Evolutionary conservation across 2,888 invertebrate genomes (phyloP).

Genomic region (Herminia tarsipennalis): DNA sequence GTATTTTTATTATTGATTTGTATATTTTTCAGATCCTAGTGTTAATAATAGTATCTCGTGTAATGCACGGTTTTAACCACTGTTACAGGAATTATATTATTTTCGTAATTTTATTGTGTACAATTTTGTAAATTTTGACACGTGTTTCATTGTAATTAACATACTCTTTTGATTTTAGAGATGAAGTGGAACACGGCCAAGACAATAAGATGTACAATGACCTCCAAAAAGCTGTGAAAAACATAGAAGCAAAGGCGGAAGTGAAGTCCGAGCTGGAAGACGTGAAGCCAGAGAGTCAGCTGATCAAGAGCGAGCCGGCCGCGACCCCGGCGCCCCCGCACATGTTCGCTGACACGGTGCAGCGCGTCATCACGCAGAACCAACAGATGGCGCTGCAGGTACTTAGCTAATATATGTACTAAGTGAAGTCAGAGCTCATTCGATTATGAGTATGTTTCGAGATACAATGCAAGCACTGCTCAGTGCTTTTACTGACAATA

Average conservation of each 20-base stretch:
- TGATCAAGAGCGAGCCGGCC: slow-evolving; percentile 58
- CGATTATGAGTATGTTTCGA: too few relatives aligned
- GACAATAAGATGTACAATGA: slow-evolving; percentile 73
- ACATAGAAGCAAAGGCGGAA: slow-evolving; percentile 64
- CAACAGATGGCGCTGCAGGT: slow-evolving; percentile 76
- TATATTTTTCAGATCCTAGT: too few relatives aligned
- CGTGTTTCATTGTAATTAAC: too few relatives aligned
- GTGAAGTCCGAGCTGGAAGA: slow-evolving; percentile 63
- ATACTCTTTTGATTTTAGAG: slow-evolving; percentile 45
- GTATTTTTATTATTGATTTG: too few relatives aligned
- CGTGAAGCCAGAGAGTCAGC: slow-evolving; percentile 58
- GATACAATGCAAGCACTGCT: too few relatives aligned
- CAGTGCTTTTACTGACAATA: too few relatives aligned
- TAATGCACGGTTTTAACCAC: too few relatives aligned
- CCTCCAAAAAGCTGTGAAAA: slow-evolving; percentile 73
- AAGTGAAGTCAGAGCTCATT: too few relatives aligned
- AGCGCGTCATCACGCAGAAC: slow-evolving; percentile 65
- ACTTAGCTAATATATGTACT: slow-evolving; percentile 6
- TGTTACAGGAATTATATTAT: too few relatives aligned
- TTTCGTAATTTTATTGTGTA: too few relatives aligned
- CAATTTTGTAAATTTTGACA: too few relatives aligned
- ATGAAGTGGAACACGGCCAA: slow-evolving; percentile 63
- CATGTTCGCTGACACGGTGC: slow-evolving; percentile 66
- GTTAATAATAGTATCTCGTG: too few relatives aligned
- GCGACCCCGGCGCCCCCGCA: slow-evolving; percentile 47